phyloP scores from a whole-genome alignment of 2,113 vertebrate genomes.

The Leiothrix lutea region DNA sequence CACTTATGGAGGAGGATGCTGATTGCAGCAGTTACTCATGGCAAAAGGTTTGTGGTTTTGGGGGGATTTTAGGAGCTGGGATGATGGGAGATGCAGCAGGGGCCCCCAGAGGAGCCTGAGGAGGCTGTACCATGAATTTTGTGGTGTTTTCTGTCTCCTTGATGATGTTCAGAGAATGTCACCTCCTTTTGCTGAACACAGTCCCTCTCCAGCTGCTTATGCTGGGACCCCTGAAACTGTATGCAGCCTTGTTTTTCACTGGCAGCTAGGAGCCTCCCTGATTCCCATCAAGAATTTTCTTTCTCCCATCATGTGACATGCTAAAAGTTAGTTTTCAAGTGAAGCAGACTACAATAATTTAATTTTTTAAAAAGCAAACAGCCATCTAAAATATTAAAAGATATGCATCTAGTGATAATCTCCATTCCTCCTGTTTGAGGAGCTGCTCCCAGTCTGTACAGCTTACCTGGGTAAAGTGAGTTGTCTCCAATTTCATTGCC shows the following conservation, averaged over 20 bases:
- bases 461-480: slow-evolving; percentile 53
- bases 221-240: not conserved
- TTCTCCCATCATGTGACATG: not conserved
- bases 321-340: not conserved
- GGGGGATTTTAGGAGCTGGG: not conserved
- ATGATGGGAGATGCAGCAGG: not conserved
- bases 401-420: not conserved
- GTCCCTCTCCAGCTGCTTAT: not conserved
- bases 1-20: not conserved
- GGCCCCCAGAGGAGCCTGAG: not conserved
- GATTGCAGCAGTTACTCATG: not conserved
- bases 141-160: not conserved
- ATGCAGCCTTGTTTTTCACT: not conserved
- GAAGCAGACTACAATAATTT: not conserved
- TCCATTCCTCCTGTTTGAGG: not conserved
- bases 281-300: not conserved
- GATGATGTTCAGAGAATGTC: not conserved
- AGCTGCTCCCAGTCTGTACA: not conserved
- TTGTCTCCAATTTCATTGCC: slow-evolving; percentile 20
- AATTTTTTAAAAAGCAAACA: not conserved
- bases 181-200: not conserved
- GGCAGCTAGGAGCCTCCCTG: not conserved
- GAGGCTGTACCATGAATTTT: not conserved
- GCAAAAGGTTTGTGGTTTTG: not conserved
- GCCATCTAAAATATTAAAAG: not conserved